phyloP scores from a whole-genome alignment of 2,797 vertebrate species.

The Choloepus didactylus region DNA sequence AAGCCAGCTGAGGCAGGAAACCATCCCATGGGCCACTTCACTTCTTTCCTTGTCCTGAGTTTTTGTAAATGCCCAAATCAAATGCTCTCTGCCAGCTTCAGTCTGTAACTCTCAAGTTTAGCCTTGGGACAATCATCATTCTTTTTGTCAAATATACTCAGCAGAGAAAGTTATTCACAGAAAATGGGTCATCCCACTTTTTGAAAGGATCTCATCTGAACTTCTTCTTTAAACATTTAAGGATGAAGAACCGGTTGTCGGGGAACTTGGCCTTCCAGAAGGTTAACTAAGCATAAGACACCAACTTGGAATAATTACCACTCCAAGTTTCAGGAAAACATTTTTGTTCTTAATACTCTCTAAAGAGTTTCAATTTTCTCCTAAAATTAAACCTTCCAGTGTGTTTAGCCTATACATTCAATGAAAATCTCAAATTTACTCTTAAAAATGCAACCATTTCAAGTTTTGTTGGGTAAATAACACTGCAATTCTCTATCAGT shows the following conservation, averaged over 20 bases:
- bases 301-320: neutral
- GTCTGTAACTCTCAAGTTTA: neutral
- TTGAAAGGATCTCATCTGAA: neutral
- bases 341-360: neutral
- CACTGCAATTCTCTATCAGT: too few species aligned
- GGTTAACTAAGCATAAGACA: neutral
- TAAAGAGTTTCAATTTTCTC: neutral
- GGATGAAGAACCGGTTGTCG: neutral
- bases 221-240: neutral
- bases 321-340: neutral
- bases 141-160: neutral
- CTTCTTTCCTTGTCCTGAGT: neutral
- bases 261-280: too few species aligned
- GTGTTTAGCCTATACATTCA: neutral
- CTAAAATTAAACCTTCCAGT: neutral
- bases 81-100: neutral
- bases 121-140: neutral
- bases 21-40: neutral
- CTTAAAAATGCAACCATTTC: neutral
- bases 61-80: neutral
- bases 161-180: neutral
- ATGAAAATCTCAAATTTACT: neutral
- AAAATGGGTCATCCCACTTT: neutral
- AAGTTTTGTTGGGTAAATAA: neutral
- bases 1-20: conserved; percentile 35